phyloP scores from a whole-genome alignment of 2,888 invertebrate genomes.

The Caradrina kadenii region DNA sequence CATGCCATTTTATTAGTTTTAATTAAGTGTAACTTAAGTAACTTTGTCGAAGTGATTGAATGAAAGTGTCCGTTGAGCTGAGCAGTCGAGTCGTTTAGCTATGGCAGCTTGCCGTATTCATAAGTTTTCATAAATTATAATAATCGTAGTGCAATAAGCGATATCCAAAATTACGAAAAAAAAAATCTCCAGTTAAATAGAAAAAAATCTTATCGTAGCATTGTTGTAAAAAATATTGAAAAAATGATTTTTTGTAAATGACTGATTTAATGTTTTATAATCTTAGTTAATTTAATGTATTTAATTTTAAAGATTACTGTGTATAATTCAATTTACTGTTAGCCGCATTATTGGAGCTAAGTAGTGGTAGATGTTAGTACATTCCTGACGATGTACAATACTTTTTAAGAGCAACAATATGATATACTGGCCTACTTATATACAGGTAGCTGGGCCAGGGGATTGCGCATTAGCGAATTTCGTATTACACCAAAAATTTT shows the following conservation, averaged over 20 bases:
- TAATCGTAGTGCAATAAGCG: constrained; percentile 76
- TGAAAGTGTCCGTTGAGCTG: constrained; percentile 34
- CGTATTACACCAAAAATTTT: constrained; percentile 87
- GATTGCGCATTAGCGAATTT: constrained; percentile 80
- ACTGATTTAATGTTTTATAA: constrained; percentile 84
- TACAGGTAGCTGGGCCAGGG: constrained; percentile 74
- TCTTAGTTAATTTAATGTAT: constrained; percentile 81
- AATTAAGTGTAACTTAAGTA: constrained; percentile 60
- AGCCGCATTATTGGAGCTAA: constrained; percentile 73
- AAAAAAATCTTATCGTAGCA: constrained; percentile 62
- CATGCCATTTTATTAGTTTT: constrained; percentile 74
- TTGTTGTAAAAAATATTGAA: constrained; percentile 73
- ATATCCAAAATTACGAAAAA: constrained; percentile 70
- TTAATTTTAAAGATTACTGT: constrained; percentile 76
- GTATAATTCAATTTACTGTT: constrained; percentile 72
- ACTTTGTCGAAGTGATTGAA: constrained; percentile 43
- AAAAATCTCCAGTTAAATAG: constrained; percentile 62
- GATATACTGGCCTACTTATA: constrained; percentile 76
- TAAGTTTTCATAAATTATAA: constrained; percentile 61
- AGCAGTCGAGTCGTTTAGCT: constrained; percentile 41
- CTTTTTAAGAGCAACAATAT: constrained; percentile 74
- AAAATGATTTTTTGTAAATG: constrained; percentile 78
- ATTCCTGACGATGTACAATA: constrained; percentile 88
- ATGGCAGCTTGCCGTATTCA: constrained; percentile 57
- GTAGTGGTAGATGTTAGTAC: constrained; percentile 85